These are phyloP conservation scores for Hemiscyllium ocellatum DNA, from an alignment of 2,113 vertebrate species.

Conservation along the genomic window DNA sequence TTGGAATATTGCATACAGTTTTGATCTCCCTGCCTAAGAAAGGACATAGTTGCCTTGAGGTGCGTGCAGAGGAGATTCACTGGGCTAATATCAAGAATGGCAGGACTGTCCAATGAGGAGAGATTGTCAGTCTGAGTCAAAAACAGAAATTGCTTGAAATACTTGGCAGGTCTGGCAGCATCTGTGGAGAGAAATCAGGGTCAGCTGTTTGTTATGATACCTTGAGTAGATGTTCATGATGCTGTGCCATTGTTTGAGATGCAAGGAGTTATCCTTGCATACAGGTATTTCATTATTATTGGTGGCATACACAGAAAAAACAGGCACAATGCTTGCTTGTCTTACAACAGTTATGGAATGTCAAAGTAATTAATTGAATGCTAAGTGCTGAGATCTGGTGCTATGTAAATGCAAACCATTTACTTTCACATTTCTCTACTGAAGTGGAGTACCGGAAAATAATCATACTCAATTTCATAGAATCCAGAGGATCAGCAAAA, in stretches of 20 bases:
- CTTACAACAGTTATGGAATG: neutral
- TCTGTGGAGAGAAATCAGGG: too few relatives aligned
- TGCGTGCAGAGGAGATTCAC: too few relatives aligned
- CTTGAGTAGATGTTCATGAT: neutral
- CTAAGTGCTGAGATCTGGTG: neutral
- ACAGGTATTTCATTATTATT: neutral
- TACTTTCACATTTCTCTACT: neutral
- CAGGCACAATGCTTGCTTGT: neutral
- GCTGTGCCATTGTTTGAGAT: neutral
- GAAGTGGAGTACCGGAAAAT: neutral
- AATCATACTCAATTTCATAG: neutral
- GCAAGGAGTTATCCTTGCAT: neutral
- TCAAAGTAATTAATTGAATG: neutral
- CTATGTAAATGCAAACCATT: neutral
- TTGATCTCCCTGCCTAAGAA: too few relatives aligned
- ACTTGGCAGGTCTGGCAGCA: too few relatives aligned
- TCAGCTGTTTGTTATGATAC: neutral
- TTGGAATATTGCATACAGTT: too few relatives aligned
- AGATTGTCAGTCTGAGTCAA: too few relatives aligned
- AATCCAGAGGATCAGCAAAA: neutral
- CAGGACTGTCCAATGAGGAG: too few relatives aligned
- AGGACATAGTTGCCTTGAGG: too few relatives aligned
- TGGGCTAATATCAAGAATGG: too few relatives aligned
- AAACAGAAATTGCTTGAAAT: too few relatives aligned
- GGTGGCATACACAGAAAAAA: neutral